Evolutionary conservation across 2,888 invertebrate genomes (phyloP), one percentile per base, ranked within the genome.

Genomic region (Ophioninae sp.): DNA sequence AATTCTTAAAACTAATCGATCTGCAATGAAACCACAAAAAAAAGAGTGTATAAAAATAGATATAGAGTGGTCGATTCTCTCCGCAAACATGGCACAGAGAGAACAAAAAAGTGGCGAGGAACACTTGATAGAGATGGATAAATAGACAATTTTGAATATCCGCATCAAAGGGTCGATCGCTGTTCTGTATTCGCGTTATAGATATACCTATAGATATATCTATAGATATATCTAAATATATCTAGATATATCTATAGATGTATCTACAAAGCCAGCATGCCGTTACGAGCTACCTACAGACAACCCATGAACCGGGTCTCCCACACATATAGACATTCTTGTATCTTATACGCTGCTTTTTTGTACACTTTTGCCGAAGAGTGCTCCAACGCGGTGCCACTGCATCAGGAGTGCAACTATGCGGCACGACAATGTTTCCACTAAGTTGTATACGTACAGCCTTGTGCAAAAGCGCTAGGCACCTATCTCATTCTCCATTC

Each of bases 351-450:
- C n/a, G n/a, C n/a, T n/a, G n/a, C n/a, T n/a, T n/a, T n/a, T n/a
- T 83, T 84, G 85, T 87, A 86, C 86, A 85, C 81, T 82, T 85
- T 85, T 86, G 86, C 85, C 86, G 87, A 87, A 84, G 81, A 73
- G 77, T 80, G 67, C 67, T 59, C 50, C 13, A 62, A 64, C 62
- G 56, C 41, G 74, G 64, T 23, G 74, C 70, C 67, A 57, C 65
- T 67, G 67, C 56, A 62, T 62, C 57, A 56, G 41, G 64, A 73
- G 69, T 5, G 75, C 70, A 70, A 79, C 59, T 61, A 68, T 44
- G 69, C 37, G 56, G 6, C 61, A 37, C 61, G 69, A 69, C 64
- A 23, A 72, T 21, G 64, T 56, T 39, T 8, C 39, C 17, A 17
- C 17, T n/a, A 37, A 30, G 41, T n/a, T 59, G 20, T 44, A 62